Base-by-base conservation (phyloP, 2,888 invertebrate genomes). In the Linyphia triangularis region DNA sequence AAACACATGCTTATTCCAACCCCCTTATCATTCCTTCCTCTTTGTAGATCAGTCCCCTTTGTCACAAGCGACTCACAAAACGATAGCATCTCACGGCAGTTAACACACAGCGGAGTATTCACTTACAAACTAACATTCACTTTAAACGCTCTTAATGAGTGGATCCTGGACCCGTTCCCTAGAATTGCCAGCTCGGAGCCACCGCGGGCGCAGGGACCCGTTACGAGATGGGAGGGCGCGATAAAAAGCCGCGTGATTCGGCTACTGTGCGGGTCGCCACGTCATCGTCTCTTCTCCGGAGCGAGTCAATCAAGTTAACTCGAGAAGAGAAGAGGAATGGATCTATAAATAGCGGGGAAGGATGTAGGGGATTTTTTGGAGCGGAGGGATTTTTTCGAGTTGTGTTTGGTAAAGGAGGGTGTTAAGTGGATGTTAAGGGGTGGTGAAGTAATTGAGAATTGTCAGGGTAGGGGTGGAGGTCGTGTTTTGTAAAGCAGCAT, bases 61-160 rank as follows among this genome's bases (percentile, higher is more conserved):
- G 70, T 70, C 70, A 22, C 43, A 40, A 70, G 51, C 51, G 26
- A 70, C 26, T 43, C 70, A 70, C 16, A 16, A 16, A 19, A 24
- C 16, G 70, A 70, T 70, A 7, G 43, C 70, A 70, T 70, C 40
- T 75, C 59, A 22, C 59, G 19, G 37, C 19, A 10, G 33, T 77
- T 30, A 10, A 63, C 59, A 22, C 59, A 33, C 67, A 33, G 6
- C 59, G 6, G 16, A 22, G 63, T 61, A 77, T 77, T 63, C 40
- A 37, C 61, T 77, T 77, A 61, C 77, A 59, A 73, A 59, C 73
- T 59, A 59, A 26, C 51, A 19, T 67, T 40, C 82, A 77, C 77
- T 75, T 51, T 82, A 83, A 77, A 77, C 51, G 88, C 37, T 75
- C 86, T 67, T 88, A 88, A 88, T 88, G 86, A 88, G 85, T 37